Evolutionary conservation across 2,113 vertebrate genomes (phyloP).

Genomic region (Hemibagrus wyckioides): DNA sequence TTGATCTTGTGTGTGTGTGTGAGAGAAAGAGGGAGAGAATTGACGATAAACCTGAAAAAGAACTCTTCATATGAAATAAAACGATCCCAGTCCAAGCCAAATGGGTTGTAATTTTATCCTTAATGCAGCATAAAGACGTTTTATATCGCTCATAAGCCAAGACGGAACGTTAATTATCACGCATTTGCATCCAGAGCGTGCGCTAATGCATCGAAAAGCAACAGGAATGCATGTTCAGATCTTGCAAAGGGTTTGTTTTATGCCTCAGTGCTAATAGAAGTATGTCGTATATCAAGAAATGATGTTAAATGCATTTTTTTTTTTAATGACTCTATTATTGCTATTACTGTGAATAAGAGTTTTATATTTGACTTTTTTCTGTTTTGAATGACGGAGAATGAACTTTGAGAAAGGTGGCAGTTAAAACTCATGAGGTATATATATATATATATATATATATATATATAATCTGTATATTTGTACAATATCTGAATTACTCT

Average conservation of each 20-base stretch:
- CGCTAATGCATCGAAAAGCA: slow-evolving; percentile 47
- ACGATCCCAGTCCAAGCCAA: background rate
- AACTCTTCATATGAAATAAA: background rate
- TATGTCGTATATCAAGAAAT: slow-evolving; percentile 45
- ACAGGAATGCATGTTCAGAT: slow-evolving; percentile 62
- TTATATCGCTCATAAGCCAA: background rate
- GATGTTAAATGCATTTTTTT: slow-evolving; percentile 32
- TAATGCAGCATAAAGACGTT: background rate
- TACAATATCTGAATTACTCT: slow-evolving; percentile 61
- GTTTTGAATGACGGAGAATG: slow-evolving; percentile 42
- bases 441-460: slow-evolving; percentile 55
- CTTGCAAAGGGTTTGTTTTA: slow-evolving; percentile 54
- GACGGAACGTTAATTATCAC: slow-evolving; percentile 32
- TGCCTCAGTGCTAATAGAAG: slow-evolving; percentile 55
- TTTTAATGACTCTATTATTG: slow-evolving; percentile 32
- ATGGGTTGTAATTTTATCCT: slow-evolving; percentile 1
- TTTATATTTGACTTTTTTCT: slow-evolving; percentile 49
- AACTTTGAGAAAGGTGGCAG: slow-evolving; percentile 19
- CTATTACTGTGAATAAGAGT: slow-evolving; percentile 58
- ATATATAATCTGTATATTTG: slow-evolving; percentile 61
- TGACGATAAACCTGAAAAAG: background rate
- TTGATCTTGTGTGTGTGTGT: background rate
- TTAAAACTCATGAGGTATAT: slow-evolving; percentile 33
- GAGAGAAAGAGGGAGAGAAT: background rate
- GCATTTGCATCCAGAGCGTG: slow-evolving; percentile 41